Evolutionary conservation across 2,888 invertebrate species (phyloP), one percentile per base, ranked within the genome.

Genomic region (Zygothrica quintamaculata): DNA sequence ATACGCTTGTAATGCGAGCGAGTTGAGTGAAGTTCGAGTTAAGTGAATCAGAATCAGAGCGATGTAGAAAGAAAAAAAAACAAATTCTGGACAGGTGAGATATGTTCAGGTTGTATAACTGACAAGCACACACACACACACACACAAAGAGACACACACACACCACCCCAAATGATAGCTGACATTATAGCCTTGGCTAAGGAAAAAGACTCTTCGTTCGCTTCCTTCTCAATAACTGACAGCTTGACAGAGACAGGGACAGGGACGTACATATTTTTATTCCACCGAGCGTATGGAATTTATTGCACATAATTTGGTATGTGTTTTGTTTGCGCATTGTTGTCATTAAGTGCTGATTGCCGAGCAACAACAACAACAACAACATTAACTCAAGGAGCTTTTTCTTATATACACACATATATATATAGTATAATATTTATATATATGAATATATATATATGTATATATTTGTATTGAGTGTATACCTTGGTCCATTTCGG

Each of bases 281-380:
- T 66, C 73, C 59, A 44, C 59, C 22, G 22, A 46, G 48, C 56
- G 42, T 57, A 13, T 42, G 74, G 74, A 82, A 81, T 81, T 81
- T 85, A 81, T 85, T 77, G 77, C 85, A 65, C 65, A 80, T 61
- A 65, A 68, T 85, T 85, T 76, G 80, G 84, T 85, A 80, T 82
- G 80, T 82, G 80, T 82, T 85, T 85, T 81, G 80, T 79, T 81
- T 81, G 84, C 79, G 74, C 85, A 80, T 80, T 80, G 84, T 85
- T 74, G 80, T 85, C 80, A 80, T 80, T 80, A 80, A 80, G 78
- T 73, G 72, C 84, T 52, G 50, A 42, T 42, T 46, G 65, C 52
- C 43, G 31, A 56, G 34, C 46, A 31, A n/a, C n/a, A n/a, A n/a
- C n/a, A n/a, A n/a, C n/a, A n/a, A n/a, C n/a, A n/a, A n/a, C n/a